Percentiles rank a stretch among this genome's conserved stretches.
phyloP scores from a whole-genome alignment of 2,888 invertebrate genomes.

The Slavum lentiscoides region DNA sequence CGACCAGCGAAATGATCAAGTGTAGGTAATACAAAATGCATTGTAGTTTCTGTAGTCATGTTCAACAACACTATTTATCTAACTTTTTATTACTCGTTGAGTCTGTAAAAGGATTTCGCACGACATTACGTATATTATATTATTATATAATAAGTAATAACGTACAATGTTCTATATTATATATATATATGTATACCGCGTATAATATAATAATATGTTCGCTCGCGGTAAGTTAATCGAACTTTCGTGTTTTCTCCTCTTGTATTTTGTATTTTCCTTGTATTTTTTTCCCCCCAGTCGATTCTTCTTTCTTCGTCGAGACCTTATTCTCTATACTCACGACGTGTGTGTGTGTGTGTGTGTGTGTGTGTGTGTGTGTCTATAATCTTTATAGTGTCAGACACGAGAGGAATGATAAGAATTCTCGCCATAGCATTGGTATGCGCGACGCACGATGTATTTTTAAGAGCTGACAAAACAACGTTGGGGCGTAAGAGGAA shows the following conservation, averaged over 20 bases:
- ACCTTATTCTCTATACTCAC: background rate
- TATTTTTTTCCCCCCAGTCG: no score
- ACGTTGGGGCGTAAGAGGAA: background rate
- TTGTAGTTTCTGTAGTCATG: background rate
- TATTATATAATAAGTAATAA: no score
- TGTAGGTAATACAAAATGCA: background rate
- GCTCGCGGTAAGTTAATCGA: slow-evolving; percentile 23
- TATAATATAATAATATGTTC: background rate
- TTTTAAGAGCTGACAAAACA: slow-evolving; percentile 34
- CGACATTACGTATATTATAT: no score
- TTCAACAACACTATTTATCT: no score
- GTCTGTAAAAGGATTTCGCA: no score
- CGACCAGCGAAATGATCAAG: no score
- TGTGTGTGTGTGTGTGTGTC: background rate
- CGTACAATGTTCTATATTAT: no score
- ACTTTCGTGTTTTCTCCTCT: background rate
- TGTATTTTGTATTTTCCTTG: background rate
- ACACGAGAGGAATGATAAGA: slow-evolving; percentile 16
- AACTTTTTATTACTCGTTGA: no score
- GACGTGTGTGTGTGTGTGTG: background rate
- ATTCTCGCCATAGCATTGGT: slow-evolving; percentile 6
- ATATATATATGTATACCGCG: no score
- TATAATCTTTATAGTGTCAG: background rate
- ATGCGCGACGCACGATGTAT: background rate
- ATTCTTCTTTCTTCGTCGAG: background rate